Base-by-base conservation (phyloP, 2,888 invertebrate species). In the Epistrophe grossulariae region DNA sequence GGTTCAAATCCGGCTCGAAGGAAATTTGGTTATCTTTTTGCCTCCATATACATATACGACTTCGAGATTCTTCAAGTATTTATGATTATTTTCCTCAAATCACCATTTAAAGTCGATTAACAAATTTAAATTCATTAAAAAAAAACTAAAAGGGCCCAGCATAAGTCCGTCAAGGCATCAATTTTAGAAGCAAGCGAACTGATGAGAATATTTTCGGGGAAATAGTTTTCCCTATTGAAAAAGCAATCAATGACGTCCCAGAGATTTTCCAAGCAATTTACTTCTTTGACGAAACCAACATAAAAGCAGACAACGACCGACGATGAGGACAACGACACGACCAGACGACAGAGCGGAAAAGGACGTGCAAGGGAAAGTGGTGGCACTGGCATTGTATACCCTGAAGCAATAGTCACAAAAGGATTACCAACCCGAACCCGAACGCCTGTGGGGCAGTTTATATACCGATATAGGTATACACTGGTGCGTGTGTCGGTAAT, bases 1-100 rank as follows among this genome's bases (percentile, higher is more conserved):
- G 88, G 89, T 89, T 89, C 89, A 84, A 89, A 77, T 88, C 88
- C 85, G 89, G 88, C 88, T 89, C 76, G 84, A 88, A 88, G 88
- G 85, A 89, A 45, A 48, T 6, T 31, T 6, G 19, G 5, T n/a
- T 15, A 13, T 10, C 64, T 88, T 87, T 87, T 50, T 50, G 48
- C 4, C 3, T 71, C 40, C 59, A 24, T n/a, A n/a, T 45, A 9
- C 0, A 13, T 11, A 11, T 7, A 38, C 10, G 5, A 17, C 57
- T 17, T 8, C n/a, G 48, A 17, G n/a, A 13, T 13, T 43, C 11
- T 35, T 6, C 35, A 3, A 38, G 15, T 10, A 40, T 62, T 55
- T 60, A 17, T 76, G 38, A 76, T 76, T 81, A 50, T n/a, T 31
- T 43, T 55, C 40, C 40, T 45, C 11, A 74, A 74, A 73, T 83